Percentiles rank a stretch among this genome's conserved stretches.
These are phyloP conservation scores for Ptychoptera albimana DNA, from an alignment of 2,888 invertebrate genomes.

Conservation along the genomic window DNA sequence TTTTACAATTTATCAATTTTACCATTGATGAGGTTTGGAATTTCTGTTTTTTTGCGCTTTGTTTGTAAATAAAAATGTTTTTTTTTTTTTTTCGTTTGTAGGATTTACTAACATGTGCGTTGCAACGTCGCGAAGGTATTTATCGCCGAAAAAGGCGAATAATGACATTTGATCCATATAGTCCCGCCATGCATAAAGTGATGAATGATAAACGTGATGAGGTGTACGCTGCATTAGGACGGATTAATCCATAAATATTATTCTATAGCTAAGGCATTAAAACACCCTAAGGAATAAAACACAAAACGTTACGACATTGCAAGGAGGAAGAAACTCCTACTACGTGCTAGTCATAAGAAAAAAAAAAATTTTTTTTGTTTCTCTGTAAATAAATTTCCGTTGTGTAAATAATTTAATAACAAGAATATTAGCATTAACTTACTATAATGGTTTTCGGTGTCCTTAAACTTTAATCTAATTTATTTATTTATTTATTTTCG, in stretches of 20 bases:
- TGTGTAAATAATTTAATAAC: too few relatives aligned
- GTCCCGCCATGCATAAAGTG: constrained; percentile 39
- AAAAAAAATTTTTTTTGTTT: too few relatives aligned
- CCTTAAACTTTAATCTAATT: too few relatives aligned
- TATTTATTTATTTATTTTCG: too few relatives aligned
- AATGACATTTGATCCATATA: constrained; percentile 53
- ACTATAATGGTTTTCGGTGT: too few relatives aligned
- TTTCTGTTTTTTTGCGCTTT: constrained; percentile 2
- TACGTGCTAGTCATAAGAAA: too few relatives aligned
- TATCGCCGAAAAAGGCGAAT: constrained; percentile 51
- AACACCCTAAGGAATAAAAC: too few relatives aligned
- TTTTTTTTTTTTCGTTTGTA: constrained; percentile 13
- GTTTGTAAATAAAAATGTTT: not conserved
- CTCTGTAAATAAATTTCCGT: too few relatives aligned
- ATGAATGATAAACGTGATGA: constrained; percentile 33
- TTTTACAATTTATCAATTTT: constrained; percentile 42
- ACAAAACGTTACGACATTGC: too few relatives aligned
- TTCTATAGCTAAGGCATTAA: too few relatives aligned
- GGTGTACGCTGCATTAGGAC: constrained; percentile 32
- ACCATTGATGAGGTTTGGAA: constrained; percentile 34
- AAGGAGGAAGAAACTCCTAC: too few relatives aligned
- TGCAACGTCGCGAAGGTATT: constrained; percentile 50
- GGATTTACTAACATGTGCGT: constrained; percentile 40
- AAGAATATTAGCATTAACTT: too few relatives aligned
- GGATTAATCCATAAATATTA: not conserved